Conservation (phyloP, 2,888 invertebrate species). For the Octodonta nipae region DNA sequence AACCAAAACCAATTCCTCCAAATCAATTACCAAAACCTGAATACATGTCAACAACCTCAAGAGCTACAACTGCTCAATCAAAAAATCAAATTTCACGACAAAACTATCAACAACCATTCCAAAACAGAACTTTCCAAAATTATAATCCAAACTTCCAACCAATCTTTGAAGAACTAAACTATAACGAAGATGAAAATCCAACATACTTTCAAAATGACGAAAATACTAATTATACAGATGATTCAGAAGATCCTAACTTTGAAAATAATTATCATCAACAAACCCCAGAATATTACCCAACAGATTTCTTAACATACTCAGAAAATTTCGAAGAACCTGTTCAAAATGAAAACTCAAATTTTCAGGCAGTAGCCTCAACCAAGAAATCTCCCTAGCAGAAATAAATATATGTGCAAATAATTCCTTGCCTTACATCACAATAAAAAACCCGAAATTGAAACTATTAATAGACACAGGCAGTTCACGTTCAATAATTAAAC, state of each 20-base stretch:
- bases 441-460: slow-evolving; percentile 7
- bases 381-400: neutral
- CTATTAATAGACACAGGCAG: slow-evolving; percentile 9
- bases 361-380: neutral
- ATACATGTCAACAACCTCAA: neutral
- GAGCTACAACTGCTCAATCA: neutral
- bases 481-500: slow-evolving; percentile 6
- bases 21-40: neutral
- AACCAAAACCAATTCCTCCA: slow-evolving; percentile 1
- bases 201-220: neutral
- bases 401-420: neutral
- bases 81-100: neutral
- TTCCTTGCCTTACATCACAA: neutral
- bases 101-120: neutral
- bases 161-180: neutral
- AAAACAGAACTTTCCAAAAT: too few relatives aligned
- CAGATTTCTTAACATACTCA: too few relatives aligned
- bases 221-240: neutral
- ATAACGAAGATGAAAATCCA: neutral
- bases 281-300: too few relatives aligned
- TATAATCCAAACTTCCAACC: too few relatives aligned
- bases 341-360: neutral
- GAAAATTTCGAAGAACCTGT: too few relatives aligned
- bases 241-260: too few relatives aligned
- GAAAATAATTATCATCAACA: too few relatives aligned